Evolutionary conservation across 1,140 invertebrate genomes (phyloP), one percentile per base, ranked within the genome.

Genomic region (Phocides pigmalion): DNA sequence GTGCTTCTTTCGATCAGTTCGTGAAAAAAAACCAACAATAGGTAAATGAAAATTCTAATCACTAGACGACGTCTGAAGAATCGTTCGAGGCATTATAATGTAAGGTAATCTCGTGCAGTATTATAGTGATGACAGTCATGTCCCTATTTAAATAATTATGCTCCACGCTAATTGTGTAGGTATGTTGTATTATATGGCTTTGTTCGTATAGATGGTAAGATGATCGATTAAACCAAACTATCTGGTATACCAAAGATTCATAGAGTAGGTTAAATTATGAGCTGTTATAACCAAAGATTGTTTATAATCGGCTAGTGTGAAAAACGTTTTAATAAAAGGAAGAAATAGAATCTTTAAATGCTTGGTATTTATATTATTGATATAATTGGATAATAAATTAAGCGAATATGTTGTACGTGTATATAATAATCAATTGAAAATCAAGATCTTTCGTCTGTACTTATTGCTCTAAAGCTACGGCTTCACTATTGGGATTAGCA

Each of bases 201-300:
- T 12, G 20, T 47, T 22, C 9, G 17, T 28, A 28, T 28, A 28
- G 25, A 22, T 42, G 8, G 8, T 12, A 22, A 1, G 19, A 19
- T 11, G 6, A 44, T n/a, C 1, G 11, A 22, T 12, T 47, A 47
- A 0, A 47, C 44, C 44, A 22, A 47, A 47, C 1, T n/a, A 19
- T 47, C 17, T 22, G 19, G 16, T 44, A 17, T n/a, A 22, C 44
- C 44, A 47, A 47, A 47, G 44, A 47, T 47, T 22, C 22, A 19
- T 17, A 47, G 2, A 20, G 6, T 22, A 47, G 17, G 22, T 47
- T 12, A 22, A 22, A 20, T n/a, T 9, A 14, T 9, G 19, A 16
- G n/a, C 9, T 22, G n/a, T 19, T 47, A 4, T 47, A 19, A 47
- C 44, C 19, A 47, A 22, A 22, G 44, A 20, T 47, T 22, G 11